These are phyloP conservation scores for Poeciliopsis presidionis DNA, from an alignment of 2,797 vertebrate species.

Conservation along the genomic window DNA sequence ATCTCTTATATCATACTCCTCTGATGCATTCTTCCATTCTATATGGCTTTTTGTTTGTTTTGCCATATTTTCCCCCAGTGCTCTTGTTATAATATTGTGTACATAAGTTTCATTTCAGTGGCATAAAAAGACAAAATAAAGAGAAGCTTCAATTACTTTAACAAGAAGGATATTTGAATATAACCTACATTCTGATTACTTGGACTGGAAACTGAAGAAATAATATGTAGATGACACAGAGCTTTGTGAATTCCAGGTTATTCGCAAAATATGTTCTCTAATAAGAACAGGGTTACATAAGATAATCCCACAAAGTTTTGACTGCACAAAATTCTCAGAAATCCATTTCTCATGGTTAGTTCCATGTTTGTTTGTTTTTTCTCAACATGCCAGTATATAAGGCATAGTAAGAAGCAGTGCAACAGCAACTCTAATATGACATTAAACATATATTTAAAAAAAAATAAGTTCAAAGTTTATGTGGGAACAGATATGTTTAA, in stretches of 20 bases:
- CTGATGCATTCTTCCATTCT: background rate
- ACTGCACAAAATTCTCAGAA: background rate
- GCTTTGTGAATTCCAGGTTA: too few species aligned
- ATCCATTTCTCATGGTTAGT: background rate
- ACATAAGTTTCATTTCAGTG: background rate
- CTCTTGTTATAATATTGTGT: background rate
- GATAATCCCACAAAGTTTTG: background rate
- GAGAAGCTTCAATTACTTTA: background rate
- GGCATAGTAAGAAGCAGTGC: background rate
- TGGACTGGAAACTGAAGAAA: too few species aligned
- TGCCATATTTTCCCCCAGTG: background rate
- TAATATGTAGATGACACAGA: too few species aligned
- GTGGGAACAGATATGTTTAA: background rate
- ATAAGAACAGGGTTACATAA: background rate
- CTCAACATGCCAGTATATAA: background rate
- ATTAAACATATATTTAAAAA: background rate
- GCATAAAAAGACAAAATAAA: background rate
- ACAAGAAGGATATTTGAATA: background rate
- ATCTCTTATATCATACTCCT: background rate
- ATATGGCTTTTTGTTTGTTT: background rate
- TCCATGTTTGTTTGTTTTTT: background rate
- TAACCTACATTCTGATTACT: too few species aligned
- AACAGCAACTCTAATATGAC: background rate
- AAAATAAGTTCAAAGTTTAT: background rate
- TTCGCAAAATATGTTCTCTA: background rate